Base-by-base conservation (phyloP, 2,113 vertebrate genomes). In the Brachypodius melanocephalos region DNA sequence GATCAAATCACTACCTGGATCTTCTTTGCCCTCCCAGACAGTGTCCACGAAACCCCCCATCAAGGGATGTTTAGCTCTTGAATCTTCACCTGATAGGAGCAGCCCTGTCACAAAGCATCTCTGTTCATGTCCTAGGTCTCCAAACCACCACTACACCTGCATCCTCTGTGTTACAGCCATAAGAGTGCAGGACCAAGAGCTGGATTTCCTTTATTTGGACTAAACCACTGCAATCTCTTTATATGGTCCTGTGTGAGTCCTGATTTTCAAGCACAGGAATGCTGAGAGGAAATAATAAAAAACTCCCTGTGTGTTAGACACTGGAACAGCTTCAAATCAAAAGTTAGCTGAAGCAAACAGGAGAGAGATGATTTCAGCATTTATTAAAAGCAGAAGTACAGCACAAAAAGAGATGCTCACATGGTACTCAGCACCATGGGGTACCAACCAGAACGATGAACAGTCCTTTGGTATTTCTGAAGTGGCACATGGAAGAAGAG, bases 191-290 rank as follows among this genome's bases (percentile, higher is more conserved):
- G 25, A 72, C 14, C 46, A 55, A 80, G 68, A 74, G 48, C 26
- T 85, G 31, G 20, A 46, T 77, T 84, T 88, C 57, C 75, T 95
- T 88, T 93, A 90, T 90, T 63, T 88, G 72, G 83, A 43, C 72
- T 93, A 68, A 84, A 92, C 48, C 34, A 18, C 6, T 55, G 8
- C 43, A 73, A n/a, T 68, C 22, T 80, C 91, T 90, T 91, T 94
- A 85, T 90, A 95, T 73, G 85, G 85, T 52, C 55, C 57, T 69
- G 21, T 13, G 3, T 5, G 17, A 88, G n/a, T 73, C 67, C 59
- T 58, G 63, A 77, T 90, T 95, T 96, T 93, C 46, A 84, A 67
- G 90, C 40, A 86, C n/a, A 83, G 65, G 94, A 90, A 96, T 88
- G 85, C 40, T 2, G 4, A 91, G 42, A 91, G 54, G 52, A 90